phyloP scores from a whole-genome alignment of 2,888 invertebrate genomes.

The Deilephila elpenor region DNA sequence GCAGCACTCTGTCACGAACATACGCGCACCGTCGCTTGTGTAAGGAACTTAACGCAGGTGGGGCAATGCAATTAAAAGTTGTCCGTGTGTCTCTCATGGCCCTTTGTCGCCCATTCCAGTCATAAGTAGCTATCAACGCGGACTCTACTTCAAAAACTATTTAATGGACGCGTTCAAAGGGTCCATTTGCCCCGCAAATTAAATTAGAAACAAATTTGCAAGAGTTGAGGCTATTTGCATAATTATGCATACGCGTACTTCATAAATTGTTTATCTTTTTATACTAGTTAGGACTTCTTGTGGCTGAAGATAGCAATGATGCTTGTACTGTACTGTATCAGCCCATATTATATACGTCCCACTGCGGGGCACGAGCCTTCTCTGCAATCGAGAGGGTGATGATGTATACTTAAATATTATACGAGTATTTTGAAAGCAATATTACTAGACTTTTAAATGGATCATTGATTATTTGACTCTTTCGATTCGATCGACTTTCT shows the following conservation, averaged over 20 bases:
- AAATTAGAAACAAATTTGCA: constrained; percentile 2
- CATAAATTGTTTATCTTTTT: no score
- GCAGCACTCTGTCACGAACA: not conserved
- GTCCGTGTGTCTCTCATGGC: constrained; percentile 36
- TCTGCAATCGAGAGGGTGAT: no score
- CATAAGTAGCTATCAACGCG: constrained; percentile 30
- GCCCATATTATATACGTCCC: no score
- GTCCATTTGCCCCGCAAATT: not conserved
- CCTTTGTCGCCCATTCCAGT: constrained; percentile 37
- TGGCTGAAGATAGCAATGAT: no score
- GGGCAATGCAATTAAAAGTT: constrained; percentile 50
- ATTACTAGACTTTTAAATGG: no score
- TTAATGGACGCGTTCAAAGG: constrained; percentile 36
- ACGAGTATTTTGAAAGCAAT: no score
- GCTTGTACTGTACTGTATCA: no score
- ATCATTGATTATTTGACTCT: no score
- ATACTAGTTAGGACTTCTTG: no score
- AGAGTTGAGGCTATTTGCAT: not conserved
- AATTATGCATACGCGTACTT: not conserved
- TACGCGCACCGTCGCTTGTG: not conserved
- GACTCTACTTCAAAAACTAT: constrained; percentile 27
- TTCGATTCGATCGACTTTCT: no score
- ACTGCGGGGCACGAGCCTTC: no score
- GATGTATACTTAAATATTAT: no score
- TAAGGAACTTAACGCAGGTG: constrained; percentile 33